Conservation (phyloP, 2,888 invertebrate genomes). For the Eilema caniola region DNA sequence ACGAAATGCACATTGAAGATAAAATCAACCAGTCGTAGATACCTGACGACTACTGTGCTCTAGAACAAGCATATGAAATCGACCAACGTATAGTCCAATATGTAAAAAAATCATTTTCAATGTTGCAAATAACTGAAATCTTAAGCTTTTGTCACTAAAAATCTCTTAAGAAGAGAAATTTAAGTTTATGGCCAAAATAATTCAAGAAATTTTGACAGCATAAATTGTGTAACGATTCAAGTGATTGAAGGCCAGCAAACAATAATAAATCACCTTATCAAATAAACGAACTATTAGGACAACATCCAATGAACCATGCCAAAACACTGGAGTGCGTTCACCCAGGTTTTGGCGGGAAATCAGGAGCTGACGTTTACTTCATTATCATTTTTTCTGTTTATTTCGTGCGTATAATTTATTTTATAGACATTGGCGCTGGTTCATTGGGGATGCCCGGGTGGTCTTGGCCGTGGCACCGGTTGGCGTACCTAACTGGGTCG, state of each 20-base stretch:
- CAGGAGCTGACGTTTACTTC: conserved; percentile 78
- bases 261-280: conserved; percentile 73
- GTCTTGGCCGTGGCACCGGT: conserved; percentile 85
- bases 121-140: not conserved
- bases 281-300: conserved; percentile 83
- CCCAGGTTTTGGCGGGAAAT: conserved; percentile 84
- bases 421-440: conserved; percentile 87
- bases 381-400: conserved; percentile 81
- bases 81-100: conserved; percentile 15
- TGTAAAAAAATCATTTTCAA: not conserved
- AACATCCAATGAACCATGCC: conserved; percentile 80
- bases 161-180: not conserved
- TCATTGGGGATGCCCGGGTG: conserved; percentile 85
- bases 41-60: conserved; percentile 32
- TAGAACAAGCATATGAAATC: conserved; percentile 33
- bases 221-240: conserved; percentile 32
- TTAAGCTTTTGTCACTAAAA: no score
- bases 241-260: conserved; percentile 43
- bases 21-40: conserved; percentile 46
- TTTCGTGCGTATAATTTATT: conserved; percentile 82
- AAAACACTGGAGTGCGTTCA: conserved; percentile 85
- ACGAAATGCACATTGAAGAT: conserved; percentile 48
- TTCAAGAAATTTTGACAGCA: conserved; percentile 21
- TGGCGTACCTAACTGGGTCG: conserved; percentile 85
- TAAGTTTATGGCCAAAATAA: not conserved